phyloP scores from a whole-genome alignment of 2,113 vertebrate genomes.

The Ovis canadensis region DNA sequence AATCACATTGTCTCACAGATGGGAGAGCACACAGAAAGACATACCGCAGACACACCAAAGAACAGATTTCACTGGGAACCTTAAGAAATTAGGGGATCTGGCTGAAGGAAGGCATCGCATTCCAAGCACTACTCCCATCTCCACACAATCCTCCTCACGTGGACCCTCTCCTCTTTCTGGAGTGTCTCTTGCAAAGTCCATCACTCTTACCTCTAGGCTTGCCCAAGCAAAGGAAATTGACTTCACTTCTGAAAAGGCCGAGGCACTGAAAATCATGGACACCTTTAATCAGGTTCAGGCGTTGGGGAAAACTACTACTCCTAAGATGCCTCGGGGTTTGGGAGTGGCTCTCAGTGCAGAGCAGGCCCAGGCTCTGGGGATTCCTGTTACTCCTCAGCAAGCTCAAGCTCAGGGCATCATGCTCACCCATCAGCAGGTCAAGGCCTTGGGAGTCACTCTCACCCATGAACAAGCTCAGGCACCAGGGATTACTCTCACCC shows the following conservation, averaged over 20 bases:
- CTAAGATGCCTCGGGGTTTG: neutral
- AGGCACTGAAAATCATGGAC: neutral
- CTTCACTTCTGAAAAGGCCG: neutral
- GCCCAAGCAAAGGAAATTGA: neutral
- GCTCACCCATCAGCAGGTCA: neutral
- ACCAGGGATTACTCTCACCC: neutral
- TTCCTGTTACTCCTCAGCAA: neutral
- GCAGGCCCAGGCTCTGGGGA: neutral
- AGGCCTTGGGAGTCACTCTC: neutral
- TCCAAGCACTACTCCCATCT: neutral
- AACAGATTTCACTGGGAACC: neutral
- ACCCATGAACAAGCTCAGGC: neutral
- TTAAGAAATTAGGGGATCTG: neutral
- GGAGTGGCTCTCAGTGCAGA: neutral
- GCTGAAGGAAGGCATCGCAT: neutral
- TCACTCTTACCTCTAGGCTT: neutral
- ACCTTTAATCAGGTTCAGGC: neutral
- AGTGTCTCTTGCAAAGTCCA: neutral
- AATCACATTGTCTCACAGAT: neutral
- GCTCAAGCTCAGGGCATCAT: neutral
- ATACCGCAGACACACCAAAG: neutral
- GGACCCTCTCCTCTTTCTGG: neutral
- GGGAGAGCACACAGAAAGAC: neutral
- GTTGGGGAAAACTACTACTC: neutral
- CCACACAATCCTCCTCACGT: fast-evolving